Percentiles rank a stretch among this genome's conserved stretches.
phyloP scores from a whole-genome alignment of 2,113 vertebrate species.

The Ancistrus triradiatus region DNA sequence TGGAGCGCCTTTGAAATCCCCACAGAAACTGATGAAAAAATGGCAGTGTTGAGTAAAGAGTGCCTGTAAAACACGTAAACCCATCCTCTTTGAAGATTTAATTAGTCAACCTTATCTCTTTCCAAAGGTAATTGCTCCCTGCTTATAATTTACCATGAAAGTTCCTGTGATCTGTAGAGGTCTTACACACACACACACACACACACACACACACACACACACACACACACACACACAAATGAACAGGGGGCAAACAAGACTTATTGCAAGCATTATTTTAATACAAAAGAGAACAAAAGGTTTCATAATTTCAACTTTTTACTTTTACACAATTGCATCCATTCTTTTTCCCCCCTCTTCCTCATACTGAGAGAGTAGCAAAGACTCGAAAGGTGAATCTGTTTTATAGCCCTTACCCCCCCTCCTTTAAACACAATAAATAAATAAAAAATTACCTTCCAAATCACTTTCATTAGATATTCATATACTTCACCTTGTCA shows the following conservation, averaged over 20 bases:
- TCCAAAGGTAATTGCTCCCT: constrained; percentile 49
- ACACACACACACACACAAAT: not conserved
- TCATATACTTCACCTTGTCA: constrained; percentile 55
- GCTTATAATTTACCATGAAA: constrained; percentile 48
- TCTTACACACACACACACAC: constrained; percentile 6
- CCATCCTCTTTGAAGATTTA: constrained; percentile 33
- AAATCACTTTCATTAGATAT: constrained; percentile 60
- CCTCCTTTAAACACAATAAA: constrained; percentile 82
- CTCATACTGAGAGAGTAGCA: constrained; percentile 81
- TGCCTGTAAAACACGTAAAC: constrained; percentile 1
- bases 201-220: constrained; percentile 3
- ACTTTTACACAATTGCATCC: constrained; percentile 82
- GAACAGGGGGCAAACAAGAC: constrained; percentile 46
- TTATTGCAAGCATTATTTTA: constrained; percentile 99
- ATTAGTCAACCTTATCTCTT: constrained; percentile 56
- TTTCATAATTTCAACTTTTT: constrained; percentile 73
- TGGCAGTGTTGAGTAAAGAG: too few species aligned
- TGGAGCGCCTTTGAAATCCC: constrained; percentile 7
- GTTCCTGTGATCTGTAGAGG: constrained; percentile 51
- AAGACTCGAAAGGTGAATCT: constrained; percentile 68
- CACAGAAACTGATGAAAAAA: not conserved
- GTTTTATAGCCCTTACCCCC: constrained; percentile 40
- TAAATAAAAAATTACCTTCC: constrained; percentile 84
- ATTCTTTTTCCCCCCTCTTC: constrained; percentile 62
- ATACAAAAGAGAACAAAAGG: constrained; percentile 83